Base-by-base conservation (phyloP, 1,140 invertebrate species). In the Globodera ellingtonae region DNA sequence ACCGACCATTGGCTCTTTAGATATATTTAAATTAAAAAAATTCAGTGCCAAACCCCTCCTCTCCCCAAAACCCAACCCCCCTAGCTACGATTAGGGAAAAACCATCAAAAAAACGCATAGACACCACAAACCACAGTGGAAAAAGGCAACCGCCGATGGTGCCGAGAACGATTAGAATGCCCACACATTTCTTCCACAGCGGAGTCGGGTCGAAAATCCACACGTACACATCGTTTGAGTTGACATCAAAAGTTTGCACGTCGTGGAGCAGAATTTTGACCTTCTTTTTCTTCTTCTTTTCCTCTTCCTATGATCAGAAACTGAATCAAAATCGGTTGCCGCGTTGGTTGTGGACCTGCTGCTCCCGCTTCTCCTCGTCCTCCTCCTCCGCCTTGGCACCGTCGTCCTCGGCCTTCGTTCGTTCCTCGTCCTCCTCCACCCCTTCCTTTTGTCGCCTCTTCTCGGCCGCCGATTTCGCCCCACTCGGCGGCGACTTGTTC, bases 201-300 rank as follows among this genome's bases (percentile, higher is more conserved):
- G 96, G 95, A 86, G 97, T 95, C 6, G 97, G 97, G 90, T 99
- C 97, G 91, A 98, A 99, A 78, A 99, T 94, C 98, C 98, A 99
- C 18, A 99, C 97, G 91, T 98, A 99, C 4, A 97, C 94, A 89
- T 92, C 86, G 13, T 88, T 84, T 69, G 82, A 75, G 46, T 88
- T 86, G 13, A 79, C 67, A 4, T 81, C 78, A 75, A 88, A 89
- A 5, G 72, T 65, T 79, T 88, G 87, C 10, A 80, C 74, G 44
- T 85, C 75, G 74, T 88, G 88, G 56, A 79, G 78, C 18, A 81
- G 79, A 24, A 88, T 79, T 69, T 88, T 88, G 44, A 90, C 80
- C 72, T 89, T 86, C 46, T 85, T 83, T 71, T 87, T 90, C 85
- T 87, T 87, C 78, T 83, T 86, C 56, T 86, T 86, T 24, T 87